Percentiles rank a stretch among this genome's conserved stretches.
These are phyloP conservation scores for Tadarida brasiliensis DNA, from an alignment of 2,797 vertebrate species.

Conservation along the genomic window DNA sequence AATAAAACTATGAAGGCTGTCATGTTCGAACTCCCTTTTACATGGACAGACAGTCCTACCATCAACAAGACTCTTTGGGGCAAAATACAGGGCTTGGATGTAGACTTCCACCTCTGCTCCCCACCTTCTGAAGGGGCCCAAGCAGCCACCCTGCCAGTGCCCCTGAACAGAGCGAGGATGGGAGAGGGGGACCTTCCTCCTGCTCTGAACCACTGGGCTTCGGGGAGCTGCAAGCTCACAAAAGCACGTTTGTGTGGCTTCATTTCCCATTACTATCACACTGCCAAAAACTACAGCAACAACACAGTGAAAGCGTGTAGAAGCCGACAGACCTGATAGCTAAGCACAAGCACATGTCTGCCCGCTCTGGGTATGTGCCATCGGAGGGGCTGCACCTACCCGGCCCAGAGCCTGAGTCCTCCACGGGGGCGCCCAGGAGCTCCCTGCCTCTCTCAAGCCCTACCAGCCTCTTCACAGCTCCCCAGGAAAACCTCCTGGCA, in stretches of 20 bases:
- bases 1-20: background rate
- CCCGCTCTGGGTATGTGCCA: background rate
- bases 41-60: background rate
- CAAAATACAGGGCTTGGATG: background rate
- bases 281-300: constrained; percentile 62
- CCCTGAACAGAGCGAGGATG: background rate
- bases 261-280: constrained; percentile 45
- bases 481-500: background rate
- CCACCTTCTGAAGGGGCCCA: background rate
- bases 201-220: background rate
- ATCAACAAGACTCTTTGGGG: background rate
- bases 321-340: background rate
- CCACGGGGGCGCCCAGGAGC: background rate
- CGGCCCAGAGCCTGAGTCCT: background rate
- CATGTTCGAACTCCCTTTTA: background rate
- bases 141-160: background rate
- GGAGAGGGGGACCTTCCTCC: background rate
- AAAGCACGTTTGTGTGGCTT: constrained; percentile 65
- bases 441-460: background rate
- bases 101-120: background rate
- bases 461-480: background rate
- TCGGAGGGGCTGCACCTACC: background rate
- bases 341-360: background rate
- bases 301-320: background rate
- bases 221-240: constrained; percentile 31